Conservation (phyloP, 2,888 invertebrate species). For the Thereva nobilitata region DNA sequence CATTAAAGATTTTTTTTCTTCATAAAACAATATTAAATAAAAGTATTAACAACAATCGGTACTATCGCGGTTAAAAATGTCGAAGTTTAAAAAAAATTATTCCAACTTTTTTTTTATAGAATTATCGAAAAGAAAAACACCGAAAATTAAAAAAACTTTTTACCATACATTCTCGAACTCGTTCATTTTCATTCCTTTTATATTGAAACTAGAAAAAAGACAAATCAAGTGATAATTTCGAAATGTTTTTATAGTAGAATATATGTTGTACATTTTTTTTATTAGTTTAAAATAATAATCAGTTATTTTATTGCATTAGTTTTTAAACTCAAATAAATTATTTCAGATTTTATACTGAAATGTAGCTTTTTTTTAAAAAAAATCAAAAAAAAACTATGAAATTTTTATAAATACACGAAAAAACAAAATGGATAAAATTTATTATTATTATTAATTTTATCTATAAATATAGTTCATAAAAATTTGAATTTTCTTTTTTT, state of each 20-base stretch:
- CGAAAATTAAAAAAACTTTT: conserved; percentile 5
- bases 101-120: too few species aligned
- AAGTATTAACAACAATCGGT: too few species aligned
- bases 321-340: conserved; percentile 10
- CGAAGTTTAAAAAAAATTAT: too few species aligned
- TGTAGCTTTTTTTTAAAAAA: conserved; percentile 18
- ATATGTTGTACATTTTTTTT: conserved; percentile 19
- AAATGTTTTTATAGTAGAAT: conserved; percentile 27
- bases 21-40: too few species aligned
- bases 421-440: too few species aligned
- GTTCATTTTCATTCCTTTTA: conserved; percentile 15
- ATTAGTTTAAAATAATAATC: too few species aligned
- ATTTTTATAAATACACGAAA: background rate
- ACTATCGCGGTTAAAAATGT: too few species aligned
- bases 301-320: background rate
- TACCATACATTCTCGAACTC: conserved; percentile 9
- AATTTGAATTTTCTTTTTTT: too few species aligned
- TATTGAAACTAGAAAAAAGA: conserved; percentile 24
- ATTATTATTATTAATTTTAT: too few species aligned
- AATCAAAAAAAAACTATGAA: conserved; percentile 6
- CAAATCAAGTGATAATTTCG: conserved; percentile 29
- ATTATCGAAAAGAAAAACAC: background rate
- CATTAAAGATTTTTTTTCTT: too few species aligned
- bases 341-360: background rate
- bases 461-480: too few species aligned